phyloP scores from a whole-genome alignment of 2,113 vertebrate genomes.

The Tychaedon coryphoeus region DNA sequence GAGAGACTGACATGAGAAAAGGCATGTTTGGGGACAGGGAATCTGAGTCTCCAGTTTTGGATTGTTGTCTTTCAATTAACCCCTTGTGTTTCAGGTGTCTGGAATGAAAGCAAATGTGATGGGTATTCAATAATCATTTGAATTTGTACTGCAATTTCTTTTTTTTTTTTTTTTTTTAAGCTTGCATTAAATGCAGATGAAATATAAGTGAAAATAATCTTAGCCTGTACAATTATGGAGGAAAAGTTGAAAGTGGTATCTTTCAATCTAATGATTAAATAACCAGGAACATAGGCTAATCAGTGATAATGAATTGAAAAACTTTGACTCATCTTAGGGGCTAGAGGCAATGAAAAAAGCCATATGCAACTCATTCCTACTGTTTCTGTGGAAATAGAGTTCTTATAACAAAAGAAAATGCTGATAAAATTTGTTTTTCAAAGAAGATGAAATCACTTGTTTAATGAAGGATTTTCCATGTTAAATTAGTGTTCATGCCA shows the following conservation, averaged over 20 bases:
- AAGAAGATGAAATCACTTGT: background rate
- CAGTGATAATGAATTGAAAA: background rate
- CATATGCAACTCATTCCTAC: background rate
- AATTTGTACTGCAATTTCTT: background rate
- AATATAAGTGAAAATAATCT: background rate
- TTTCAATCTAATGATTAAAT: background rate
- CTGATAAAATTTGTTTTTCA: background rate
- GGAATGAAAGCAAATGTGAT: background rate
- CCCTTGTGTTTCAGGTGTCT: background rate
- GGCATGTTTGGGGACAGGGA: background rate
- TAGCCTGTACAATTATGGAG: background rate
- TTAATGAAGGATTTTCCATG: background rate
- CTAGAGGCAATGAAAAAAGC: background rate
- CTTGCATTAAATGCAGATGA: background rate
- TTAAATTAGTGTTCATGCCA: background rate
- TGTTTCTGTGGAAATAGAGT: background rate
- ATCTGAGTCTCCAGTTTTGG: background rate
- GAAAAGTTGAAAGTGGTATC: background rate
- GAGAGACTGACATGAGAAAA: background rate
- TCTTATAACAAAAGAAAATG: background rate
- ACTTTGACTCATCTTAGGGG: background rate
- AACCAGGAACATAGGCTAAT: background rate
- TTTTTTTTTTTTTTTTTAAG: background rate
- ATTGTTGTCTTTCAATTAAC: background rate
- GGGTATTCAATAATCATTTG: background rate